These are phyloP conservation scores for Scaptomyza flava DNA, from an alignment of 2,888 invertebrate species.

Conservation along the genomic window DNA sequence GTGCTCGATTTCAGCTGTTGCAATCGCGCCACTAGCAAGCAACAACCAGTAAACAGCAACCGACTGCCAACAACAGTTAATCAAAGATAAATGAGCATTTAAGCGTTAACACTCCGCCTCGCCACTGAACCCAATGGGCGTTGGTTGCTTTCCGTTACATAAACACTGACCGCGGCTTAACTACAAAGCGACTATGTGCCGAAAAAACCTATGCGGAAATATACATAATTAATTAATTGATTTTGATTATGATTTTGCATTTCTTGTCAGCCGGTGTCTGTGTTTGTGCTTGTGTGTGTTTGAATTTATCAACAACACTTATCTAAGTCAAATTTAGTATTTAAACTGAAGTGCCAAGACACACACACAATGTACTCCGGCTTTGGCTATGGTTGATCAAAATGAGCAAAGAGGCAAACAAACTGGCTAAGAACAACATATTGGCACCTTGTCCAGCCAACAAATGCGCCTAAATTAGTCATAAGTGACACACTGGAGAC, in stretches of 20 bases:
- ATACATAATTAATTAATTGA: slow-evolving; percentile 75
- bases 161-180: slow-evolving; percentile 56
- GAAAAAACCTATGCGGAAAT: slow-evolving; percentile 66
- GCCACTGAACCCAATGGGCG: slow-evolving; percentile 57
- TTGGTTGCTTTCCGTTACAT: slow-evolving; percentile 64
- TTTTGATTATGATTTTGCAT: slow-evolving; percentile 42
- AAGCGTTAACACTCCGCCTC: slow-evolving; percentile 60
- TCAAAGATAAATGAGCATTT: slow-evolving; percentile 71
- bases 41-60: slow-evolving; percentile 1
- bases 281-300: background rate
- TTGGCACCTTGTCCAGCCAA: slow-evolving; percentile 55
- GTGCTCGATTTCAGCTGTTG: slow-evolving; percentile 56
- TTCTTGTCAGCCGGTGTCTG: slow-evolving; percentile 8
- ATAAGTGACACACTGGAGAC: slow-evolving; percentile 61
- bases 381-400: slow-evolving; percentile 19
- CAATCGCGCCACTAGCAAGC: slow-evolving; percentile 41
- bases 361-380: slow-evolving; percentile 13
- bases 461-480: slow-evolving; percentile 69
- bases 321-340: slow-evolving; percentile 15
- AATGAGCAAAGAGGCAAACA: background rate
- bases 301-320: slow-evolving; percentile 16
- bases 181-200: slow-evolving; percentile 60
- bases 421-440: slow-evolving; percentile 42
- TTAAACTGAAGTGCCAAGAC: slow-evolving; percentile 27
- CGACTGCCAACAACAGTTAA: slow-evolving; percentile 51